phyloP scores from a whole-genome alignment of 2,113 vertebrate species.

The Tachuris rubrigastra region DNA sequence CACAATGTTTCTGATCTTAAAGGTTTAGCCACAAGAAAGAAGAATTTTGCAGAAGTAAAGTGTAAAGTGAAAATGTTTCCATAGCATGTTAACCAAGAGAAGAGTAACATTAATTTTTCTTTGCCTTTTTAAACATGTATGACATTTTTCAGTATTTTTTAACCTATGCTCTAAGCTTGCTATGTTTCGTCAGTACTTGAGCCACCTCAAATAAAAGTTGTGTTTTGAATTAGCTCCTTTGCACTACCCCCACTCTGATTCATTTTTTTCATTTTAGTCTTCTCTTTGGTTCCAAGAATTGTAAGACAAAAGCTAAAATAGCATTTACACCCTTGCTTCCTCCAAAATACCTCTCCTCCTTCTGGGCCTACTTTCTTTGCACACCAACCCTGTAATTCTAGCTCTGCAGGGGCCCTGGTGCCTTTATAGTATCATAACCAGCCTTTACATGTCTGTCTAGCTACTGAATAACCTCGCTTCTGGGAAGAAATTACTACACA shows the following conservation, averaged over 20 bases:
- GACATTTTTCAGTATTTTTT: not conserved
- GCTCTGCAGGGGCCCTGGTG: not conserved
- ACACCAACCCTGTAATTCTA: conserved; percentile 33
- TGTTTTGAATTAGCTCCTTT: not conserved
- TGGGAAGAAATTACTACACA: not conserved
- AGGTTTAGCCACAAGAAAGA: not conserved
- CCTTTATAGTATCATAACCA: not conserved
- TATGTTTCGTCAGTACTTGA: not conserved
- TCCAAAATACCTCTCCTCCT: not conserved
- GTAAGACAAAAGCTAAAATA: conserved; percentile 5
- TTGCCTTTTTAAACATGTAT: not conserved
- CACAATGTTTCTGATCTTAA: not conserved
- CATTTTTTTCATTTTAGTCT: not conserved
- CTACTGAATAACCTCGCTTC: not conserved
- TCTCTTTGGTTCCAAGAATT: not conserved
- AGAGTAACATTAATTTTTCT: not conserved
- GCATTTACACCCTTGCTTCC: not conserved
- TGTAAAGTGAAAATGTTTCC: not conserved
- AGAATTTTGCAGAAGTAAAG: not conserved
- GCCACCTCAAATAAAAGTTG: not conserved
- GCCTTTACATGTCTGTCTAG: not conserved
- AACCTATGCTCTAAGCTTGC: not conserved
- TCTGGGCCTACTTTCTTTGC: conserved; percentile 13
- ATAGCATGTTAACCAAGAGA: not conserved
- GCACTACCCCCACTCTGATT: not conserved